Base-by-base conservation (phyloP, 2,797 vertebrate species). In the Semaprochilodus insignis region DNA sequence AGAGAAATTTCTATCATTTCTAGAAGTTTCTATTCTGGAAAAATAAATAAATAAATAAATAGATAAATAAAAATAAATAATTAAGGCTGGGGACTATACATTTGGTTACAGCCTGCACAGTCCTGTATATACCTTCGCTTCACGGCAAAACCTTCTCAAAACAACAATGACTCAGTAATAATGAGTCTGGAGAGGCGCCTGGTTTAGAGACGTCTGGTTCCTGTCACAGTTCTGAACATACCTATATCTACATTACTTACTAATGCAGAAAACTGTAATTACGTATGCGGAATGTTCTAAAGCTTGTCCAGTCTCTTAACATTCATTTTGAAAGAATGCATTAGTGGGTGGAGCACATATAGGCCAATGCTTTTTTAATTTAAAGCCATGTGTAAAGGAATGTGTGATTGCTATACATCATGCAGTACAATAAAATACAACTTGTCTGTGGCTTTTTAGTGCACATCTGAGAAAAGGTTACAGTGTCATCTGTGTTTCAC, bases 401-500 rank as follows among this genome's bases (percentile, higher is more conserved):
- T 17, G 7, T 31, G 16, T 51, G 10, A 44, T 31, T n/a, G n/a
- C 34, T 44, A 36, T 72, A 52, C 27, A 14, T 23, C 16, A 36
- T 21, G 15, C 44, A 70, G 57, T 34, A 92, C 90, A 91, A 90
- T 14, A 67, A 52, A 17, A 77, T 70, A 40, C 10, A 13, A 25
- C 65, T 72, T 51, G 62, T 23, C 59, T 4, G 27, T 27, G 48
- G 31, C 67, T 55, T 63, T 83, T 93, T 92, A 90, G 91, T 88
- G 90, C 89, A 87, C 85, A 91, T 93, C 88, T 91, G 92, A 94
- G 91, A 91, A 93, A 91, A 86, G 85, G 4, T 88, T 90, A 92
- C 89, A 90, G 91, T 93, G 92, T 94, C 92, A 94, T 93, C 88
- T 93, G 92, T 92, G 91, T 93, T 94, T 94, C 92, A 93, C 92